Evolutionary conservation across 1,140 invertebrate genomes (phyloP), one percentile per base, ranked within the genome.

Genomic region (Metopolophium dirhodum): DNA sequence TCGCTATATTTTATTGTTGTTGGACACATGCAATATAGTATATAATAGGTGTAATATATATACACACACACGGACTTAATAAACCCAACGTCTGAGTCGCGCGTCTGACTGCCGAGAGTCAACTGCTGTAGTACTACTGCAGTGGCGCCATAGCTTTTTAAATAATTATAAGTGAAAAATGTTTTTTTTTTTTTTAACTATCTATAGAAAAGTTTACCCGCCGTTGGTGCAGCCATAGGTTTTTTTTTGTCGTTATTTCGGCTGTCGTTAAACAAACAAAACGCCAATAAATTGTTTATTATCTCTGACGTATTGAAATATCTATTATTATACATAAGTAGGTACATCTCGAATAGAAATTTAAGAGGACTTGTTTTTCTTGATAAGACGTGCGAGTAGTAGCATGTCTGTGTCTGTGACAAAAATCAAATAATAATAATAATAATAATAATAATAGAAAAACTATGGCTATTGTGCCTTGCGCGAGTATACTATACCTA

Each of bases 141-240:
- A 26, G 83, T 91, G 90, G 90, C 90, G 90, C 90, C 90, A 91
- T 82, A n/a, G 90, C 90, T 91, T 91, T 91, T 91, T 91, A 91
- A 91, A 49, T 91, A 91, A 91, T 91, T 88, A 88, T 51, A 41
- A 49, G 47, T 20, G 47, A 87, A 87, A 86, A 45, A 47, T 83
- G 6, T 86, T 86, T 86, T 86, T 86, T n/a, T n/a, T n/a, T n/a
- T 86, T 86, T 86, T 86, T 86, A 86, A 37, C 22, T 41, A 83
- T 83, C 35, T 41, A n/a, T n/a, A 83, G 37, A 41, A 83, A 83
- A 37, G 82, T 37, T 35, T 9, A 83, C 30, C 0, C 49, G 18
- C 61, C n/a, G 6, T n/a, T 83, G 20, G 20, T 37, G 37, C 22
- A 7, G 82, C 35, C 23, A 37, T 7, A 41, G 20, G 8, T 83